phyloP scores from a whole-genome alignment of 2,888 invertebrate species.

The Gandaritis pyraliata region DNA sequence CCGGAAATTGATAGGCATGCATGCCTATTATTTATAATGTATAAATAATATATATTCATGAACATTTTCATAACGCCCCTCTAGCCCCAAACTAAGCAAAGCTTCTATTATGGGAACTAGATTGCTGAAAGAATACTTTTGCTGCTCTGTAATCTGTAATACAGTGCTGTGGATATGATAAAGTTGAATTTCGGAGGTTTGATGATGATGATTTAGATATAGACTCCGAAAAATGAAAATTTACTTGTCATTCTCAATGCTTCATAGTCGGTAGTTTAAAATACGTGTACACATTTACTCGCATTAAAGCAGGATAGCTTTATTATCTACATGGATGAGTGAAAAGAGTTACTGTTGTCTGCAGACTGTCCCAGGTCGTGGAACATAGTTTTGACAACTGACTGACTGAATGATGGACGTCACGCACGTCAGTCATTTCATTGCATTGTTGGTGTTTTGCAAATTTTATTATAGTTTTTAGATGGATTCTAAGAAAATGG shows the following conservation, averaged over 20 bases:
- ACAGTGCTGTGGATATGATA: too few species aligned
- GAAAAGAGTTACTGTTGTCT: constrained; percentile 1
- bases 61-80: too few species aligned
- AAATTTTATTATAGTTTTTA: constrained; percentile 58
- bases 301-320: constrained; percentile 10
- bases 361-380: neutral
- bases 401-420: constrained; percentile 6
- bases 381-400: constrained; percentile 43
- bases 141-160: too few species aligned
- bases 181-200: too few species aligned
- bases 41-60: too few species aligned
- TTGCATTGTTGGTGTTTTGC: constrained; percentile 64
- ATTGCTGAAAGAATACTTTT: too few species aligned
- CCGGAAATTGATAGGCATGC: too few species aligned
- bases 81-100: too few species aligned
- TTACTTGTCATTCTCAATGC: constrained; percentile 52
- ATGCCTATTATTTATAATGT: too few species aligned
- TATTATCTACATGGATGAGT: neutral
- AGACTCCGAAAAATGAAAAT: constrained; percentile 12
- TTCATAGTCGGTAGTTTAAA: constrained; percentile 1
- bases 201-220: too few species aligned
- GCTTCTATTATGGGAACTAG: too few species aligned
- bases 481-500: constrained; percentile 79
- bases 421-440: constrained; percentile 27
- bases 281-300: neutral